Conservation (phyloP, 2,797 vertebrate genomes). For the Acrocephalus scirpaceus region DNA sequence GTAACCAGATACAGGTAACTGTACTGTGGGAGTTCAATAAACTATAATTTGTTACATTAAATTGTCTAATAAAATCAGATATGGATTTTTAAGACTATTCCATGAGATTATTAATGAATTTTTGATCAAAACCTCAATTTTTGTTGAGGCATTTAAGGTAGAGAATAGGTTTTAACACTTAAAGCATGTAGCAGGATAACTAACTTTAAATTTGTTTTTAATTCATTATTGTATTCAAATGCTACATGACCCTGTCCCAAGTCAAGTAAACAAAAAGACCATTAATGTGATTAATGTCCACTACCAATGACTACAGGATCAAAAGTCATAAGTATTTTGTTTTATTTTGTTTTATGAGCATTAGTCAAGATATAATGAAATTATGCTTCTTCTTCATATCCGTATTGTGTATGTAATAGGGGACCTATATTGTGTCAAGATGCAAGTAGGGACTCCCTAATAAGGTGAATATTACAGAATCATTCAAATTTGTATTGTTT, state of each 20-base stretch:
- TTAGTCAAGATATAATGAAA: background rate
- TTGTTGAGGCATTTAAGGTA: background rate
- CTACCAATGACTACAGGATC: background rate
- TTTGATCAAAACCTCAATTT: background rate
- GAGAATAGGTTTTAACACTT: background rate
- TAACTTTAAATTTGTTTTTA: conserved; percentile 16
- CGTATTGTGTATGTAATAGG: background rate
- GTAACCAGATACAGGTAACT: background rate
- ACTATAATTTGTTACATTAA: background rate
- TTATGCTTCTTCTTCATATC: background rate
- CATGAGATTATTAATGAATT: background rate
- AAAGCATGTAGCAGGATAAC: background rate
- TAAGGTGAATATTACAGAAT: background rate
- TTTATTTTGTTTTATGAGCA: background rate
- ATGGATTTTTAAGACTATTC: background rate
- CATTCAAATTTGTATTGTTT: background rate
- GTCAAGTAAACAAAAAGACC: background rate
- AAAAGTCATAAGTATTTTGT: background rate
- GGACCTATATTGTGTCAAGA: background rate
- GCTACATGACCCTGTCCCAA: background rate
- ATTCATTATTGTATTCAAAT: conserved; percentile 12
- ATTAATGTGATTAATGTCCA: background rate
- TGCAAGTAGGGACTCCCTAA: background rate
- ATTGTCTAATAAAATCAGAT: background rate
- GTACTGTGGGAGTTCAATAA: background rate